These are phyloP conservation scores for Microvelia longipes DNA, from an alignment of 1,140 invertebrate species.

Conservation along the genomic window DNA sequence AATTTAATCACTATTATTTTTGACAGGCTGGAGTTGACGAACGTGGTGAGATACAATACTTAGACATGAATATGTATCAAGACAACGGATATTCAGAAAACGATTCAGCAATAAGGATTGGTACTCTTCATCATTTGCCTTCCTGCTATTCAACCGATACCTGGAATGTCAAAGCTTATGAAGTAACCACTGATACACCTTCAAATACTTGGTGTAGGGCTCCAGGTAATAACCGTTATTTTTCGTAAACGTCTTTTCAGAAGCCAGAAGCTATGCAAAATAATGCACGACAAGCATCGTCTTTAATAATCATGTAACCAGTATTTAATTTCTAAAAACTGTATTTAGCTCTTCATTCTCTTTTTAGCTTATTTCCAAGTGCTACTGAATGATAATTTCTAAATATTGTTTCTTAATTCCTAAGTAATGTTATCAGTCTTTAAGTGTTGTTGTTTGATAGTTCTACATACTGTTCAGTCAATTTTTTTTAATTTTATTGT, in stretches of 20 bases:
- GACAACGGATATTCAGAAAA: slow-evolving; percentile 45
- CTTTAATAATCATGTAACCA: too few species aligned
- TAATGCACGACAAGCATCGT: background rate
- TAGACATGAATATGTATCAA: slow-evolving; percentile 42
- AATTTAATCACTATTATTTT: background rate
- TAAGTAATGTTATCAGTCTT: too few species aligned
- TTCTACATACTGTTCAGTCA: too few species aligned
- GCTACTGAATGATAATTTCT: too few species aligned
- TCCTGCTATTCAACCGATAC: slow-evolving; percentile 37
- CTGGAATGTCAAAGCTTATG: slow-evolving; percentile 38
- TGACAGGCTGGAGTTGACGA: slow-evolving; percentile 41
- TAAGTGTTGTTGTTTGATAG: too few species aligned
- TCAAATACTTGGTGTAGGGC: slow-evolving; percentile 42
- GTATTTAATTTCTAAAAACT: too few species aligned
- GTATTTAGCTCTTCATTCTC: too few species aligned
- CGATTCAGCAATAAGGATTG: slow-evolving; percentile 32
- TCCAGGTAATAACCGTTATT: slow-evolving; percentile 34
- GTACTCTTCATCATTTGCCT: slow-evolving; percentile 30
- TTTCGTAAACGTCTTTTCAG: background rate
- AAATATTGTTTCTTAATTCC: too few species aligned
- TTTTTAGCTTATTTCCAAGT: too few species aligned
- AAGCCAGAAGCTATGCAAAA: background rate
- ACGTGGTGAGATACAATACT: slow-evolving; percentile 46
- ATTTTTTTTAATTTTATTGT: too few species aligned
- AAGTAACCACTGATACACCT: slow-evolving; percentile 42